phyloP scores from a whole-genome alignment of 2,888 invertebrate genomes.

The Orthosia incerta region DNA sequence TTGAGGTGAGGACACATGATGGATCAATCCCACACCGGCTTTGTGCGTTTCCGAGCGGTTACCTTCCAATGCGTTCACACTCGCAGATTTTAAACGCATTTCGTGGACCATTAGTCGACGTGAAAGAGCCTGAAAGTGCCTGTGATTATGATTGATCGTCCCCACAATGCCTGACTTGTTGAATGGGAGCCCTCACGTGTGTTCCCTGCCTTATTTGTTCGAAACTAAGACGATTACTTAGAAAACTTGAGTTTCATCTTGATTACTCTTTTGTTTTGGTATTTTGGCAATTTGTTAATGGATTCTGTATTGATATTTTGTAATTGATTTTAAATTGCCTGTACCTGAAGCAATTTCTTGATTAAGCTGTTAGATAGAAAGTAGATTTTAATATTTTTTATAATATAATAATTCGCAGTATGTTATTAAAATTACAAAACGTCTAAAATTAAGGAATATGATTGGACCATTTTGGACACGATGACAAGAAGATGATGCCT shows the following conservation, averaged over 20 bases:
- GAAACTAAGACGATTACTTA: conserved; percentile 74
- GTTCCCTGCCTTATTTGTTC: conserved; percentile 80
- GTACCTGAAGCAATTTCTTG: neutral
- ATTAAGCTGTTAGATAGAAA: neutral
- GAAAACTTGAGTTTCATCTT: conserved; percentile 61
- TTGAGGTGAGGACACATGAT: conserved; percentile 83
- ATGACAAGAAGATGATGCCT: too few species aligned
- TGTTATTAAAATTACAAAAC: too few species aligned
- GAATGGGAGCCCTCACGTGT: conserved; percentile 86
- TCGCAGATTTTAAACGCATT: conserved; percentile 90
- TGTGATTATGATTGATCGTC: conserved; percentile 90
- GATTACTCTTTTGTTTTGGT: conserved; percentile 68
- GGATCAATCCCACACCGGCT: conserved; percentile 83
- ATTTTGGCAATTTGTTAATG: conserved; percentile 38
- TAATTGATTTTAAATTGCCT: neutral
- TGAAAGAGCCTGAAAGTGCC: conserved; percentile 89
- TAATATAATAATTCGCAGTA: too few species aligned
- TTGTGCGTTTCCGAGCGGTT: conserved; percentile 89
- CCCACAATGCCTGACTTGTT: conserved; percentile 88
- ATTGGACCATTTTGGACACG: too few species aligned
- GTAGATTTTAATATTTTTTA: neutral
- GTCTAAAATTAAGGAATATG: too few species aligned
- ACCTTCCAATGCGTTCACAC: conserved; percentile 85
- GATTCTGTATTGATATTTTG: conserved; percentile 30
- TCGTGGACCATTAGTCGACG: conserved; percentile 90